Evolutionary conservation across 1,140 invertebrate species (phyloP).

Genomic region (Chelonus insularis): DNA sequence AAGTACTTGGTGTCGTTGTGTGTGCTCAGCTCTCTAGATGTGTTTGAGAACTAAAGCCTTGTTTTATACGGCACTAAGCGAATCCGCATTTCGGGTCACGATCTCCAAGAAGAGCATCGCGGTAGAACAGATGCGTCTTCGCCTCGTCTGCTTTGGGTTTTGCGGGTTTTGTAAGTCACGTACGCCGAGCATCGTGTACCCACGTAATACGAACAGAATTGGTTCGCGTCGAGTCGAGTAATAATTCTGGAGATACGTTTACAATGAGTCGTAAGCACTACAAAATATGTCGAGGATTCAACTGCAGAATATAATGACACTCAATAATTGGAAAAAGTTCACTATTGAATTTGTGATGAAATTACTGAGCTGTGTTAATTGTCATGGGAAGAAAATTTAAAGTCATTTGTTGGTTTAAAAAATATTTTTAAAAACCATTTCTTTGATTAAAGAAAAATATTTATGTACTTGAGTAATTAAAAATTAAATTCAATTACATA

Average conservation of each 20-base stretch:
- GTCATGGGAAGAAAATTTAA: too few species aligned
- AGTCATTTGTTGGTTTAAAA: too few species aligned
- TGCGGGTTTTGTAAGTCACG: slow-evolving; percentile 12
- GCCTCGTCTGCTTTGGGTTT: background rate
- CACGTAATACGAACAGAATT: slow-evolving; percentile 3
- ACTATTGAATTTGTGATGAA: too few species aligned
- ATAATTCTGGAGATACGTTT: slow-evolving; percentile 13
- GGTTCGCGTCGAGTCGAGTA: slow-evolving; percentile 15
- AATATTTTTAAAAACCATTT: too few species aligned
- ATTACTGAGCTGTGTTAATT: too few species aligned
- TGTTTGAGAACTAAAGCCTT: background rate
- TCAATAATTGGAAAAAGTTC: background rate
- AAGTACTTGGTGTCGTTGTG: too few species aligned
- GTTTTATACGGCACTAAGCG: background rate
- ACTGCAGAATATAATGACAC: background rate
- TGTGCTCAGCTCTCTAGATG: too few species aligned
- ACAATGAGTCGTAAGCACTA: background rate
- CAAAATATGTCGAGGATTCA: background rate
- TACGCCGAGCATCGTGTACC: slow-evolving; percentile 10
- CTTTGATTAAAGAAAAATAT: too few species aligned
- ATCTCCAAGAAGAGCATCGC: background rate
- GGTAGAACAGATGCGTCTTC: slow-evolving; percentile 2
- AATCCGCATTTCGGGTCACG: slow-evolving; percentile 8
- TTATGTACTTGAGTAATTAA: too few species aligned
- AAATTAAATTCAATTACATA: too few species aligned